These are phyloP conservation scores for Caranx ignobilis DNA, from an alignment of 2,113 vertebrate species.

Conservation along the genomic window DNA sequence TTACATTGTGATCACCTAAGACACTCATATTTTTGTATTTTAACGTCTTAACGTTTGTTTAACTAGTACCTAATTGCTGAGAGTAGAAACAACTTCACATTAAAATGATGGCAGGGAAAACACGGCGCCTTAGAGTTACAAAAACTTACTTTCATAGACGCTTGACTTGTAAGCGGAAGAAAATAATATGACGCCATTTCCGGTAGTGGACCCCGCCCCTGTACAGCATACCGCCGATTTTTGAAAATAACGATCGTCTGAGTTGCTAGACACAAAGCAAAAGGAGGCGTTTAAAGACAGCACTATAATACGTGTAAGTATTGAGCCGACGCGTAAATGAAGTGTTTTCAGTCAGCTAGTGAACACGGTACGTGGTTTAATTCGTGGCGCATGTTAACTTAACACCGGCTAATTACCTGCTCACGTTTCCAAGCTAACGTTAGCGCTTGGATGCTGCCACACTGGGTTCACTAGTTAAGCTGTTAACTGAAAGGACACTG, in stretches of 20 bases:
- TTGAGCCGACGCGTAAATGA: accelerated
- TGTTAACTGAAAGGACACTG: too few species aligned
- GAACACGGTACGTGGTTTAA: accelerated
- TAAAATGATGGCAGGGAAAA: background rate
- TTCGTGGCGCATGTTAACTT: background rate
- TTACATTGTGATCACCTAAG: background rate
- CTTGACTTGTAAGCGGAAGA: conserved; percentile 19
- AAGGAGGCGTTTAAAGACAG: too few species aligned
- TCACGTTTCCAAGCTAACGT: conserved; percentile 5
- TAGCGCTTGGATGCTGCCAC: background rate
- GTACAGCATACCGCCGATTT: conserved; percentile 57
- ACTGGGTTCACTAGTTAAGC: background rate
- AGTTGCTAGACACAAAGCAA: background rate
- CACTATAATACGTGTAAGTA: conserved; percentile 39
- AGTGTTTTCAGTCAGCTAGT: accelerated
- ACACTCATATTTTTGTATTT: background rate
- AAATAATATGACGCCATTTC: conserved; percentile 37
- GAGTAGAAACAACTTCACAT: too few species aligned
- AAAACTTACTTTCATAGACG: background rate
- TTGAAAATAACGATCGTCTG: conserved; percentile 60
- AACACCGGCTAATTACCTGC: background rate
- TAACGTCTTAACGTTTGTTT: background rate
- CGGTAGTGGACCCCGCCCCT: conserved; percentile 26
- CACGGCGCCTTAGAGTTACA: background rate
- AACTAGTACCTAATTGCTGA: too few species aligned